phyloP scores from a whole-genome alignment of 2,113 vertebrate genomes.

The Chionomys nivalis region DNA sequence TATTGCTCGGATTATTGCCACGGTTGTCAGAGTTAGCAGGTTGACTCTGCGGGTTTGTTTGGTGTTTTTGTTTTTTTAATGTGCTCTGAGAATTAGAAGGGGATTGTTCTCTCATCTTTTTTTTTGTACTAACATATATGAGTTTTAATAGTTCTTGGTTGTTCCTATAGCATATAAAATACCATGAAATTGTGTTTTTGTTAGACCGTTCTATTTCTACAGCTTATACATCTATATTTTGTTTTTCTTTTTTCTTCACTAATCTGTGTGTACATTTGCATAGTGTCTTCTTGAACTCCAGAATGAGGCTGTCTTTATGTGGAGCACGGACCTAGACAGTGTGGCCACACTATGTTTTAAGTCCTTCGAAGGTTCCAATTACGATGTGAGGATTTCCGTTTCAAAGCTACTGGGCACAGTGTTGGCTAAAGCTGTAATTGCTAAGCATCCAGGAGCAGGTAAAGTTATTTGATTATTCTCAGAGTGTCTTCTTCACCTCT shows the following conservation, averaged over 20 bases:
- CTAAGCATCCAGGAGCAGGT: constrained; percentile 87
- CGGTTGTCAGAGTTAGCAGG: not conserved
- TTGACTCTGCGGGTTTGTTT: not conserved
- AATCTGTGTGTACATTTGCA: constrained; percentile 54
- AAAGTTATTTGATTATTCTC: constrained; percentile 69
- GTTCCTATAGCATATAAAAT: constrained; percentile 13
- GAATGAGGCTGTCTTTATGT: constrained; percentile 94
- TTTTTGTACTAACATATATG: not conserved
- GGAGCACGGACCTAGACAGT: constrained; percentile 94
- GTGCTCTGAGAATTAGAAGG: not conserved
- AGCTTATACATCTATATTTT: constrained; percentile 44
- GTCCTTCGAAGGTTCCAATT: constrained; percentile 95
- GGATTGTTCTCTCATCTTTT: not conserved
- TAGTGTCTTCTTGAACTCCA: constrained; percentile 97
- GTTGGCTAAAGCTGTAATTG: constrained; percentile 90
- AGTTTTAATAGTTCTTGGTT: constrained; percentile 56
- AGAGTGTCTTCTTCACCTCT: constrained; percentile 52
- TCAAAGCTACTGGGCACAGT: constrained; percentile 93
- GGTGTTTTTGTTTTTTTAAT: not conserved
- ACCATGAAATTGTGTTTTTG: constrained; percentile 33
- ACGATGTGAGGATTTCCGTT: constrained; percentile 91
- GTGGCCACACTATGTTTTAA: constrained; percentile 94
- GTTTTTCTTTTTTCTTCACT: constrained; percentile 62
- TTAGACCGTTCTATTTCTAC: constrained; percentile 60
- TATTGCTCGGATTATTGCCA: constrained; percentile 13